Evolutionary conservation across 2,113 vertebrate genomes (phyloP).

Genomic region (Misgurnus anguillicaudatus): DNA sequence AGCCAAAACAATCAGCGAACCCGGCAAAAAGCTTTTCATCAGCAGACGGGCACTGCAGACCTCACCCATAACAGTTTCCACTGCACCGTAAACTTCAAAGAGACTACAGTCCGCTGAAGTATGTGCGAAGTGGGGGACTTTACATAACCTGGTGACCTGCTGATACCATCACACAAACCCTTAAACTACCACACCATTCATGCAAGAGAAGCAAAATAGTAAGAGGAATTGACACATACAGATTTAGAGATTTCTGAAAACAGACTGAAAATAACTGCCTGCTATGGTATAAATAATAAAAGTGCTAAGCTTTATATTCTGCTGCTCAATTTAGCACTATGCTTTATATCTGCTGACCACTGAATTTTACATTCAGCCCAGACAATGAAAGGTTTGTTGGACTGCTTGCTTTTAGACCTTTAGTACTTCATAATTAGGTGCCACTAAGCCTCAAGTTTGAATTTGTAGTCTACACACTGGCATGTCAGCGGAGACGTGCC

Average conservation of each 20-base stretch:
- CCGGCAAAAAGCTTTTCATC: neutral
- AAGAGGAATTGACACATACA: too few species aligned
- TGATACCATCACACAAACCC: neutral
- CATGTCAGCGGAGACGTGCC: neutral
- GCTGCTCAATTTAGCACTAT: neutral
- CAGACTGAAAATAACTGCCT: too few species aligned
- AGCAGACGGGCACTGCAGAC: neutral
- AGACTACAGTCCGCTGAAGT: neutral
- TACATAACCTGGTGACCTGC: neutral
- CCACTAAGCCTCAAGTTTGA: neutral
- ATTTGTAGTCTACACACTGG: neutral
- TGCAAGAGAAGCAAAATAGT: neutral
- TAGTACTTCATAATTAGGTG: neutral
- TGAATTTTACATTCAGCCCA: neutral
- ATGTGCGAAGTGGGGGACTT: neutral
- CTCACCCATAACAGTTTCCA: conserved; percentile 1
- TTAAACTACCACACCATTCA: neutral
- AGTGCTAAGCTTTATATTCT: too few species aligned
- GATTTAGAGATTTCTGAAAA: too few species aligned
- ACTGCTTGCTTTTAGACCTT: neutral
- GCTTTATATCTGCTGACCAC: neutral
- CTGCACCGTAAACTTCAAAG: neutral
- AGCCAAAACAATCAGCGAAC: neutral
- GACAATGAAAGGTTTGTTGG: neutral
- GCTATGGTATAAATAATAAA: too few species aligned